Evolutionary conservation across 2,113 vertebrate genomes (phyloP).

Genomic region (Semnornis frantzii): DNA sequence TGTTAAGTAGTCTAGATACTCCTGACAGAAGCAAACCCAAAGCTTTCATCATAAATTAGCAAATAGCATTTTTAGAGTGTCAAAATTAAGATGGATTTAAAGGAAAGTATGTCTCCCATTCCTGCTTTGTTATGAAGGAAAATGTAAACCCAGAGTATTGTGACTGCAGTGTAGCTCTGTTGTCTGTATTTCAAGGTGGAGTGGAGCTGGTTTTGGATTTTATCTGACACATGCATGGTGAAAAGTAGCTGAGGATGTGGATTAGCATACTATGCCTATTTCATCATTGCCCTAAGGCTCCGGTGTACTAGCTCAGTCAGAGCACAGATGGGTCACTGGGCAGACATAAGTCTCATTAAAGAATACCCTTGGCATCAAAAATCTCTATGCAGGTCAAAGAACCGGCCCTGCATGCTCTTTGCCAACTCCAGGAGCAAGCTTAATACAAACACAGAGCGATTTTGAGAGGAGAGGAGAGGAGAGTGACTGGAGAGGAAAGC

Average conservation of each 20-base stretch:
- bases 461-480: neutral
- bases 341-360: conserved; percentile 44
- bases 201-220: neutral
- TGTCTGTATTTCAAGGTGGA: neutral
- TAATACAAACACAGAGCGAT: neutral
- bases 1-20: neutral
- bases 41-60: neutral
- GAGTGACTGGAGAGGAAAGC: neutral
- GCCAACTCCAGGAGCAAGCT: neutral
- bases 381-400: conserved; percentile 29
- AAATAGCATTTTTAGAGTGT: neutral
- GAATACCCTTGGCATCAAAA: neutral
- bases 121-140: neutral
- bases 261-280: conserved; percentile 11
- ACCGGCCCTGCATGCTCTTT: neutral
- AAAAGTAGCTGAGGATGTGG: neutral
- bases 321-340: neutral
- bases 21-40: neutral
- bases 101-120: neutral
- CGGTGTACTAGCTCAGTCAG: neutral
- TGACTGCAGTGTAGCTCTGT: neutral
- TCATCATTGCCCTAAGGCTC: neutral
- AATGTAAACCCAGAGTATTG: neutral
- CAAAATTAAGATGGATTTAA: conserved; percentile 2
- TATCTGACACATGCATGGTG: neutral